Base-by-base conservation (phyloP, 1,140 invertebrate genomes). In the Batillaria attramentaria region DNA sequence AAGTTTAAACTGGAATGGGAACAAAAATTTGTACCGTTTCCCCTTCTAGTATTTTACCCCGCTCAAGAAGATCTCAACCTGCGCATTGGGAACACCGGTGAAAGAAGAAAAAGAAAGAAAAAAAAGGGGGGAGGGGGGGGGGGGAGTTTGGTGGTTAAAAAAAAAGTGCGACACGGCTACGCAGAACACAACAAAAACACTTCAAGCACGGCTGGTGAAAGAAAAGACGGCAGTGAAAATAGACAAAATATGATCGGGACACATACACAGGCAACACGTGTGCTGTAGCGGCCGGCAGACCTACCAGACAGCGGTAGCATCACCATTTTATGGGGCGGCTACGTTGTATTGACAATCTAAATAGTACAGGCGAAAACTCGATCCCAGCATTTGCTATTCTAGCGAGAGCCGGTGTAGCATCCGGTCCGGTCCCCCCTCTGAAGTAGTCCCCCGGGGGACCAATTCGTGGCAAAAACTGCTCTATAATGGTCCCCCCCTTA, bases 341-440 rank as follows among this genome's bases (percentile, higher is more conserved):
- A 54, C 72, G 39, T 57, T 72, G 33, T 73, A 73, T 73, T 73
- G 72, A 73, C 72, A 57, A 50, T 73, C 33, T 24, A 73, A 73
- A 73, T 73, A 73, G 35, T 39, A 60, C 8, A 37, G 33, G 54
- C 13, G 72, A 54, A 57, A 73, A 73, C 50, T 60, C 72, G 72
- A 73, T 35, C 72, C 72, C 24, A 37, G 13, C 46, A 50, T 57
- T 73, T 73, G 72, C 72, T 73, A 50, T 57, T 54, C 60, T 50
- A 73, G 46, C n/a, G 50, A 13, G 5, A 57, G 13, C 1, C 20
- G n/a, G n/a, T n/a, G n/a, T n/a, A n/a, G n/a, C n/a, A n/a, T n/a
- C n/a, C n/a, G n/a, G n/a, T n/a, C n/a, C n/a, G n/a, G n/a, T n/a
- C n/a, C n/a, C n/a, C n/a, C n/a, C n/a, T n/a, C n/a, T n/a, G n/a